A percentile compares a stretch with the other conserved stretches of the same genome.
Evolutionary conservation across 1,140 invertebrate species (phyloP).

Genomic region (Sminthurides bifidus): DNA sequence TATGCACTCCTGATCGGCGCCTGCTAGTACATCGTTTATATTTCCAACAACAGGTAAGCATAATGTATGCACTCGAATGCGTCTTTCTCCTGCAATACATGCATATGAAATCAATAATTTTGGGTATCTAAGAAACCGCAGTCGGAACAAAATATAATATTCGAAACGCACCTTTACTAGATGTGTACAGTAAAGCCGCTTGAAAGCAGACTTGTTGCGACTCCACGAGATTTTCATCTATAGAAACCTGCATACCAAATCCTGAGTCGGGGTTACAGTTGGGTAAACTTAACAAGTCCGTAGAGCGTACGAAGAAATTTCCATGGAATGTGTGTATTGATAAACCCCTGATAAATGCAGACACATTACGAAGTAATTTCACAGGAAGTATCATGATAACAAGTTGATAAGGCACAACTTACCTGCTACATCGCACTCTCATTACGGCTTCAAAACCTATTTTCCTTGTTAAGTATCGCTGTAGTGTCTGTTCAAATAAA

Average conservation of each 20-base stretch:
- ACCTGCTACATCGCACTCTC: constrained; percentile 87
- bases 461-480: constrained; percentile 86
- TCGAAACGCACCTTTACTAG: constrained; percentile 66
- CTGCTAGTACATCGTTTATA: constrained; percentile 70
- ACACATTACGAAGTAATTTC: constrained; percentile 2
- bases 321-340: constrained; percentile 97
- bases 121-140: background rate
- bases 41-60: constrained; percentile 80
- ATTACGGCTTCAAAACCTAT: constrained; percentile 99
- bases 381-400: constrained; percentile 1
- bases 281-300: constrained; percentile 87
- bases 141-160: background rate
- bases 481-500: constrained; percentile 63
- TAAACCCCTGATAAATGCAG: constrained; percentile 51
- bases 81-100: constrained; percentile 62
- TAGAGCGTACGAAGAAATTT: constrained; percentile 97
- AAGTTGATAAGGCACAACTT: constrained; percentile 6
- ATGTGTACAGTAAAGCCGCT: constrained; percentile 93
- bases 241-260: constrained; percentile 92
- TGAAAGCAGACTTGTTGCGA: constrained; percentile 89
- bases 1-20: constrained; percentile 92
- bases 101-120: constrained; percentile 1
- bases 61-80: constrained; percentile 94
- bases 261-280: constrained; percentile 97
- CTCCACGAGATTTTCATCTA: constrained; percentile 82